Conservation (phyloP, 2,888 invertebrate species). For the Teleiodes luculella region DNA sequence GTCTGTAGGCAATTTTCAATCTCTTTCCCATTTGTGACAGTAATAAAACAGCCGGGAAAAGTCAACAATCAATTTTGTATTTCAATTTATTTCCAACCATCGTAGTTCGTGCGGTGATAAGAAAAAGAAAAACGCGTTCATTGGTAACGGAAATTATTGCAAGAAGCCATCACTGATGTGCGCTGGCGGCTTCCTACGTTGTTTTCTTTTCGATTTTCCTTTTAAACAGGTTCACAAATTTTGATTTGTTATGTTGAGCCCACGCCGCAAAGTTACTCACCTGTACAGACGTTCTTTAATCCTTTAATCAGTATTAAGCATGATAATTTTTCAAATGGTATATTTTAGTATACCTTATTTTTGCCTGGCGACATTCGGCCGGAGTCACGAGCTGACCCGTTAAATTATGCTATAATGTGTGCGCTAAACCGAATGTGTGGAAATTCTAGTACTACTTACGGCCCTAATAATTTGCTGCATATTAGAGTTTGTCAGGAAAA, state of each 20-base stretch:
- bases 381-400: too few relatives aligned
- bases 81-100: constrained; percentile 78
- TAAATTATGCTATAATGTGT: too few relatives aligned
- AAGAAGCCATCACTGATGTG: constrained; percentile 76
- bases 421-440: too few relatives aligned
- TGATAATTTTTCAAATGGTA: too few relatives aligned
- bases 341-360: too few relatives aligned
- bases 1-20: constrained; percentile 73
- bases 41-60: constrained; percentile 76
- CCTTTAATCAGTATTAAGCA: too few relatives aligned
- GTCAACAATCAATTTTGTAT: constrained; percentile 80
- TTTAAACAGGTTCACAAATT: constrained; percentile 52
- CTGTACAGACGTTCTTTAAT: too few relatives aligned
- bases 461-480: too few relatives aligned
- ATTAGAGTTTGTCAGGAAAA: too few relatives aligned
- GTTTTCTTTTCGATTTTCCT: constrained; percentile 47
- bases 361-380: too few relatives aligned
- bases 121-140: constrained; percentile 76
- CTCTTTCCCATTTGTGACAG: constrained; percentile 76
- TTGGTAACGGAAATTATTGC: constrained; percentile 79
- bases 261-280: too few relatives aligned
- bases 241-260: constrained; percentile 68
- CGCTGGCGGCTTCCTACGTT: constrained; percentile 53
- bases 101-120: constrained; percentile 77
- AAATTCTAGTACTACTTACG: too few relatives aligned